phyloP scores from a whole-genome alignment of 2,113 vertebrate genomes.

The Pionites leucogaster region DNA sequence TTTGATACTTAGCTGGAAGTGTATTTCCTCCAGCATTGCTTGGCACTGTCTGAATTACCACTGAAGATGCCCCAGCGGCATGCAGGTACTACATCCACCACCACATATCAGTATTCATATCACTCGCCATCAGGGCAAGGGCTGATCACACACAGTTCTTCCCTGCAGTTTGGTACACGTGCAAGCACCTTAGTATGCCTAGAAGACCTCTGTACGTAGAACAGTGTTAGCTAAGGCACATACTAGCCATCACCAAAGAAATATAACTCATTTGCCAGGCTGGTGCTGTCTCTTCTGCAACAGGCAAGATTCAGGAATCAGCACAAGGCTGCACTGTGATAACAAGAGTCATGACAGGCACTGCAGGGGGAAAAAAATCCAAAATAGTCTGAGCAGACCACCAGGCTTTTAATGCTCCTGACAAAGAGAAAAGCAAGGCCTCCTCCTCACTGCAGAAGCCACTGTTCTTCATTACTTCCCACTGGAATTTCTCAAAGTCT shows the following conservation, averaged over 20 bases:
- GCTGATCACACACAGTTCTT: not conserved
- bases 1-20: not conserved
- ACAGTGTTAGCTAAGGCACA: not conserved
- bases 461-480: not conserved
- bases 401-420: not conserved
- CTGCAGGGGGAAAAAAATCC: not conserved
- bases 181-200: not conserved
- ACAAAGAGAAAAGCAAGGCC: not conserved
- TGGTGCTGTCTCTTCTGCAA: not conserved
- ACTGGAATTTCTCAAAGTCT: not conserved
- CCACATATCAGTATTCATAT: too few species aligned
- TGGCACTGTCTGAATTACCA: not conserved
- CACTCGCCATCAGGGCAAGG: not conserved
- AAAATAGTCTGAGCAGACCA: not conserved
- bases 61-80: not conserved
- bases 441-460: not conserved
- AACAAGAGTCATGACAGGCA: not conserved
- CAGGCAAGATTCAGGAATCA: not conserved
- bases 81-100: not conserved
- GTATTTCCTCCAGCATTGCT: not conserved
- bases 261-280: fast-evolving
- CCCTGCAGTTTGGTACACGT: not conserved
- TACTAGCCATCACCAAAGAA: not conserved
- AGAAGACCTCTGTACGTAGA: not conserved
- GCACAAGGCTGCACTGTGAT: not conserved